phyloP scores from a whole-genome alignment of 2,888 invertebrate species.

The Bimastos eiseni region DNA sequence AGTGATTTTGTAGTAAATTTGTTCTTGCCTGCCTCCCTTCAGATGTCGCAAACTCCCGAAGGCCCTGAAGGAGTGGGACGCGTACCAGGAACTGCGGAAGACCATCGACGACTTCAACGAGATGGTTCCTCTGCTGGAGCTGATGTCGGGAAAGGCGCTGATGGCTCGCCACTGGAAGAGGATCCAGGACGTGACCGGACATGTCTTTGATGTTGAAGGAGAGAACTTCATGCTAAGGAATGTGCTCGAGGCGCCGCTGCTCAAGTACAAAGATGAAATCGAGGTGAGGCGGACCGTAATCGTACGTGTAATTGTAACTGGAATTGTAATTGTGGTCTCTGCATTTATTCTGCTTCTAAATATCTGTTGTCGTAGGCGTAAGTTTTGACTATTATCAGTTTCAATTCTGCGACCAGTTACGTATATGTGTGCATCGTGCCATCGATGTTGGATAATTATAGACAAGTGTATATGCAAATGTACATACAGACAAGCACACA shows the following conservation, averaged over 20 bases:
- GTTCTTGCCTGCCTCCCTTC: not conserved
- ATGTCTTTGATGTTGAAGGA: conserved; percentile 78
- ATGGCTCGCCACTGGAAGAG: conserved; percentile 78
- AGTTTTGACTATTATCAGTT: too few relatives aligned
- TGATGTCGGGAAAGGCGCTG: conserved; percentile 87
- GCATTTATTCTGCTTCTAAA: too few relatives aligned
- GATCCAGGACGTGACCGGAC: conserved; percentile 68
- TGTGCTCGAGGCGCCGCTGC: conserved; percentile 81
- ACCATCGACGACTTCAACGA: conserved; percentile 90
- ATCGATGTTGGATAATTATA: too few relatives aligned
- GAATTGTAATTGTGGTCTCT: too few relatives aligned
- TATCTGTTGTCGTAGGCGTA: too few relatives aligned
- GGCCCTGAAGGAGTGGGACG: conserved; percentile 85
- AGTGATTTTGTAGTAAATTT: not conserved
- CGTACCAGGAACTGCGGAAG: conserved; percentile 79
- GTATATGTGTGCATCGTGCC: too few relatives aligned
- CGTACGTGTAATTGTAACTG: too few relatives aligned
- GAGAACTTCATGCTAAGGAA: conserved; percentile 78
- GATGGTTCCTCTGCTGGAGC: conserved; percentile 79
- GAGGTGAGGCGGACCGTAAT: conserved; percentile 68
- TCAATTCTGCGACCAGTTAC: too few relatives aligned
- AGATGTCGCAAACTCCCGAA: conserved; percentile 74
- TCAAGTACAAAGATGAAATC: conserved; percentile 82
- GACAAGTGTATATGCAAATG: too few relatives aligned
- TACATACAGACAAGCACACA: too few relatives aligned